Evolutionary conservation across 1,140 invertebrate genomes (phyloP).

Genomic region (Cepaea nemoralis): DNA sequence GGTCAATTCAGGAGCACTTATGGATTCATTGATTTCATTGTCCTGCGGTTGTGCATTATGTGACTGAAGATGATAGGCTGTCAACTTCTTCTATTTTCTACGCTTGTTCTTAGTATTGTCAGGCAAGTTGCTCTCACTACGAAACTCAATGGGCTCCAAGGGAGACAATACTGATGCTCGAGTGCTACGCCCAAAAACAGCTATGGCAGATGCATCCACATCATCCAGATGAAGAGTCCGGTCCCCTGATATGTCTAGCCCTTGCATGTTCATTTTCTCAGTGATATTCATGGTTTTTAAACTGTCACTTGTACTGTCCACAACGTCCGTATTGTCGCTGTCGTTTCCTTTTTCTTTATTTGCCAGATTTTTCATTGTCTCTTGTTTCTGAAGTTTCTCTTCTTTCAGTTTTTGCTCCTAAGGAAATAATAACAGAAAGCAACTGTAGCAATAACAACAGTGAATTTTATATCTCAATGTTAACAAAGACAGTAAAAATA

Average conservation of each 20-base stretch:
- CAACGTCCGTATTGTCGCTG: background rate
- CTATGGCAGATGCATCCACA: background rate
- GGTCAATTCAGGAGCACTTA: background rate
- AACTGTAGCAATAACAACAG: background rate
- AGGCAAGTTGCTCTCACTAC: background rate
- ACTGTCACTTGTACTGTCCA: background rate
- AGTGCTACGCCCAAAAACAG: constrained; percentile 9
- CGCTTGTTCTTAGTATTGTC: background rate
- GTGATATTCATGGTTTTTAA: background rate
- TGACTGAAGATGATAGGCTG: background rate
- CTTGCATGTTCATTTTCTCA: background rate
- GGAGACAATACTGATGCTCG: constrained; percentile 20
- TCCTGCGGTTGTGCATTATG: background rate
- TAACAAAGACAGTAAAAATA: no score
- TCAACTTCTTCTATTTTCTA: constrained; percentile 31
- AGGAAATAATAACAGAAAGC: background rate
- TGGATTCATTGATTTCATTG: background rate
- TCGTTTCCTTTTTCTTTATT: background rate
- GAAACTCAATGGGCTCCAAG: constrained; percentile 1
- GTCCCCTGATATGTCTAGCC: background rate
- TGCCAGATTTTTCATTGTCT: constrained; percentile 1
- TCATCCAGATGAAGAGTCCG: background rate
- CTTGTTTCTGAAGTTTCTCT: constrained; percentile 18
- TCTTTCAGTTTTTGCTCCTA: constrained; percentile 29
- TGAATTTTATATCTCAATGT: no score